A percentile compares a stretch with the other conserved stretches of the same genome.
phyloP scores from a whole-genome alignment of 2,888 invertebrate species.

The Apomyelois bistriatella region DNA sequence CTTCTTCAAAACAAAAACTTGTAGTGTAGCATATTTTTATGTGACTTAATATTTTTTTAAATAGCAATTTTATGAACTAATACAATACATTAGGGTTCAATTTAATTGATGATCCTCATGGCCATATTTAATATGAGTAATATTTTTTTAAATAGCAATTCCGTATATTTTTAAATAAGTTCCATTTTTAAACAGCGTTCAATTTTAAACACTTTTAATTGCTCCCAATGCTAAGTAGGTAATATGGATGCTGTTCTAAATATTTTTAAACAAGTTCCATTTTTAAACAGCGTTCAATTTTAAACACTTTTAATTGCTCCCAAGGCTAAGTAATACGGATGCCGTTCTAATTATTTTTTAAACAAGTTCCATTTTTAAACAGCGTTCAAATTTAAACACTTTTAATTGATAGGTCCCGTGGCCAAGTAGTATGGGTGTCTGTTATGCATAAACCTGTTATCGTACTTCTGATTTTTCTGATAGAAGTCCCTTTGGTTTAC shows the following conservation, averaged over 20 bases:
- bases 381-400: not conserved
- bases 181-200: too few relatives aligned
- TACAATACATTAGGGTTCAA: too few relatives aligned
- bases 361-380: not conserved
- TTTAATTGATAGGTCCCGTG: slow-evolving; percentile 71
- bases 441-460: slow-evolving; percentile 59
- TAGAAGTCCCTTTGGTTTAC: slow-evolving; percentile 61
- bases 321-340: too few relatives aligned
- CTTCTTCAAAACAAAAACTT: too few relatives aligned
- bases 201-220: slow-evolving; percentile 38
- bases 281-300: too few relatives aligned
- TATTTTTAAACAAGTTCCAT: not conserved
- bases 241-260: too few relatives aligned
- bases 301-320: slow-evolving; percentile 48
- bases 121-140: too few relatives aligned
- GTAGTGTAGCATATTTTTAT: too few relatives aligned
- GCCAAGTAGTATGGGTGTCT: slow-evolving; percentile 69
- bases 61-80: too few relatives aligned
- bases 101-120: too few relatives aligned
- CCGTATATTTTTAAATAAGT: not conserved
- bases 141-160: too few relatives aligned
- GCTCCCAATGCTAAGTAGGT: slow-evolving; percentile 27
- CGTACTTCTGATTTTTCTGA: slow-evolving; percentile 66
- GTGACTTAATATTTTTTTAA: too few relatives aligned
- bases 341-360: not conserved